Evolutionary conservation across 2,888 invertebrate species (phyloP).

Genomic region (Tenthredo scrophulariae): DNA sequence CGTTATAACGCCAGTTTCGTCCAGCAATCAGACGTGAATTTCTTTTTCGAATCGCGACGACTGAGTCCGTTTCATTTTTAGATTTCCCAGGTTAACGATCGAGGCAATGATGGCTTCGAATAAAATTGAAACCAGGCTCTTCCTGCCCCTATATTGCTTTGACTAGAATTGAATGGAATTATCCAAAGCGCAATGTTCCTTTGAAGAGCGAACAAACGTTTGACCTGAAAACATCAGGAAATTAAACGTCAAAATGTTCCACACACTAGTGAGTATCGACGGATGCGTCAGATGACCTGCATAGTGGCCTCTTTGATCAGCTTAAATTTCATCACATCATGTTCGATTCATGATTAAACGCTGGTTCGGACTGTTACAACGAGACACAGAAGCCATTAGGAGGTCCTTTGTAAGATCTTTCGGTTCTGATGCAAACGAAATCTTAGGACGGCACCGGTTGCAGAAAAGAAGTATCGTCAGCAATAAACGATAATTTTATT

Average conservation of each 20-base stretch:
- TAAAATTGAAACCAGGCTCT: conserved; percentile 20
- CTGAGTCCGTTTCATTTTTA: neutral
- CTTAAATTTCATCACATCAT: neutral
- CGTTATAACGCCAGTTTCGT: conserved; percentile 42
- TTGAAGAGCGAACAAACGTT: conserved; percentile 27
- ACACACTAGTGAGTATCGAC: neutral
- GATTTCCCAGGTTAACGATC: conserved; percentile 6
- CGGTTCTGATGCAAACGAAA: neutral
- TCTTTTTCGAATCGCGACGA: neutral
- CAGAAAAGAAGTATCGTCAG: neutral
- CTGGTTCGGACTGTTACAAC: neutral
- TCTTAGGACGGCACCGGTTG: neutral
- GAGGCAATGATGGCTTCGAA: conserved; percentile 1
- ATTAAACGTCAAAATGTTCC: conserved; percentile 36
- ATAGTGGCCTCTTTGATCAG: neutral
- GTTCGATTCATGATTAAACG: neutral
- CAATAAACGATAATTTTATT: neutral
- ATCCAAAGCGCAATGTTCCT: neutral
- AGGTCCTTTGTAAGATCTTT: neutral
- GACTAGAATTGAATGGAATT: conserved; percentile 19
- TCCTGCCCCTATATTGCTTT: neutral
- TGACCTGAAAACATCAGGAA: conserved; percentile 39
- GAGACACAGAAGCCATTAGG: neutral
- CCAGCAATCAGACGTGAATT: neutral
- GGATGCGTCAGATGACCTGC: neutral